These are phyloP conservation scores for Mormyrus proboscirostris DNA, from an alignment of 2,797 vertebrate genomes.

Conservation along the genomic window DNA sequence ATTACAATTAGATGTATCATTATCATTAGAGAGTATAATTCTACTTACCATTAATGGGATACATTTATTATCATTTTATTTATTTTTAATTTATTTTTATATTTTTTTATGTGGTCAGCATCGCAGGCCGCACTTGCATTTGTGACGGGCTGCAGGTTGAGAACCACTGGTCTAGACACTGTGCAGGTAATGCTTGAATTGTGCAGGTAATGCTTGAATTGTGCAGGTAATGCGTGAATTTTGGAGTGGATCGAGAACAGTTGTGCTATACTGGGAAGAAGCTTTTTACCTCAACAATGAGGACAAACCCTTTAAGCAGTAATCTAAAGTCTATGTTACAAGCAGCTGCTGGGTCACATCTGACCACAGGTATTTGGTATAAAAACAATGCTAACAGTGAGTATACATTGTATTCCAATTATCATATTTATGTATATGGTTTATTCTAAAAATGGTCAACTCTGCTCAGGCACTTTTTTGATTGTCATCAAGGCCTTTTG, in stretches of 20 bases:
- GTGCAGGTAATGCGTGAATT: not conserved
- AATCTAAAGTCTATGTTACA: not conserved
- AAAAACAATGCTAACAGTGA: not conserved
- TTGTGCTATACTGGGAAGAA: not conserved
- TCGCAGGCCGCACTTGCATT: too few species aligned
- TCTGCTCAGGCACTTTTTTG: not conserved
- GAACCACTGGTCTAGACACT: too few species aligned
- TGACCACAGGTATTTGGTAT: not conserved
- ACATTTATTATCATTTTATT: too few species aligned
- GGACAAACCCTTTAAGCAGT: not conserved
- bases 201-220: not conserved
- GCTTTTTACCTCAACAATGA: not conserved
- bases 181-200: too few species aligned
- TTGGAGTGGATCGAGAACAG: not conserved
- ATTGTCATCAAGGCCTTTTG: not conserved
- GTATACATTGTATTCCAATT: not conserved
- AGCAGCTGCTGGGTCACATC: not conserved
- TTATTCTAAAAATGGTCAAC: not conserved
- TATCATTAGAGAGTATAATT: too few species aligned
- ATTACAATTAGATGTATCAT: too few species aligned
- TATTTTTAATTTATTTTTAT: too few species aligned
- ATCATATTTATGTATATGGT: not conserved
- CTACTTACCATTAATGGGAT: too few species aligned
- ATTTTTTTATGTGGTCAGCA: too few species aligned
- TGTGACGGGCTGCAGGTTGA: too few species aligned